These are phyloP conservation scores for Neodiprion pinetum DNA, from an alignment of 1,140 invertebrate species.

Conservation along the genomic window DNA sequence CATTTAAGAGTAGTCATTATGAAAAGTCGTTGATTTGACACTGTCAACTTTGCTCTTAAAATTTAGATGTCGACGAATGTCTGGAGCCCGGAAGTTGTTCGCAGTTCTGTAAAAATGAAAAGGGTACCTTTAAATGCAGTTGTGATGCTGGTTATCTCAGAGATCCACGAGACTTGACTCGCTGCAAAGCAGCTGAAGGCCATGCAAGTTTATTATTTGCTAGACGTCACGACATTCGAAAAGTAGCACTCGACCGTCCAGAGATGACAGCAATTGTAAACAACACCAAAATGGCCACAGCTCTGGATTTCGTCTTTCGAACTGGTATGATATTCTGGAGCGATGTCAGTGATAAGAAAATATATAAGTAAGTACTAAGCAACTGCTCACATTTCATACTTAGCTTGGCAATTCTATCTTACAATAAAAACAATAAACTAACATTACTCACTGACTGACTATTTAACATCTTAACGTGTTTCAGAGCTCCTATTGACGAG, in stretches of 20 bases:
- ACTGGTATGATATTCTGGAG: slow-evolving; percentile 96
- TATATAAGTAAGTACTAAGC: slow-evolving; percentile 76
- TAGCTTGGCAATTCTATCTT: slow-evolving; percentile 8
- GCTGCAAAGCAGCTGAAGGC: slow-evolving; percentile 88
- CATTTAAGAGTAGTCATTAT: slow-evolving; percentile 9
- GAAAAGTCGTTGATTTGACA: neutral
- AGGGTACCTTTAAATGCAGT: slow-evolving; percentile 91
- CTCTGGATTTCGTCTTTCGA: slow-evolving; percentile 87
- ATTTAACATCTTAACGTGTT: slow-evolving; percentile 31
- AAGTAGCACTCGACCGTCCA: slow-evolving; percentile 87
- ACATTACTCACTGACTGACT: slow-evolving; percentile 20
- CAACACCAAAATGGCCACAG: slow-evolving; percentile 84
- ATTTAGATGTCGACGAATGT: slow-evolving; percentile 93
- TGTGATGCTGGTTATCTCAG: slow-evolving; percentile 87
- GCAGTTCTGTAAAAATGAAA: slow-evolving; percentile 90
- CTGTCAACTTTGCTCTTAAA: neutral
- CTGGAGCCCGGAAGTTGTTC: slow-evolving; percentile 87
- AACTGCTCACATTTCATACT: slow-evolving; percentile 4
- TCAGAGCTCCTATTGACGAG: slow-evolving; percentile 88
- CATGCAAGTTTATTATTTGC: slow-evolving; percentile 86
- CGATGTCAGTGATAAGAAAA: slow-evolving; percentile 87
- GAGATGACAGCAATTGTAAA: slow-evolving; percentile 91
- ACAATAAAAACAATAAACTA: slow-evolving; percentile 8
- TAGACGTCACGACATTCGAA: slow-evolving; percentile 85
- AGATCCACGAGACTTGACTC: slow-evolving; percentile 81